Percentiles rank a stretch among this genome's conserved stretches.
Conservation (phyloP, 2,888 invertebrate genomes). For the Sturmia bella region DNA sequence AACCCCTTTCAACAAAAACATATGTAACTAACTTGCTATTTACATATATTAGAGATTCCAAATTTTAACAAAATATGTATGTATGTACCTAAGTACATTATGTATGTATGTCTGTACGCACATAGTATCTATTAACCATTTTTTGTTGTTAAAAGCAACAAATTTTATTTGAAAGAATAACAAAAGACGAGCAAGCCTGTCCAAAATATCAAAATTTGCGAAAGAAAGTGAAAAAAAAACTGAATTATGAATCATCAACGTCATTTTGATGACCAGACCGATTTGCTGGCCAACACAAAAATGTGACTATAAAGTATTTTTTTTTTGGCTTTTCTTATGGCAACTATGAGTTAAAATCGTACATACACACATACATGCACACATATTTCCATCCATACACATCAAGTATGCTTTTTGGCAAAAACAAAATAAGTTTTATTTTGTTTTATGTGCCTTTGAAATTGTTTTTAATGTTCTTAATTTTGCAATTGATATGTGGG, state of each 20-base stretch:
- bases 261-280: constrained; percentile 53
- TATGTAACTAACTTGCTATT: constrained; percentile 22
- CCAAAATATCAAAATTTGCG: constrained; percentile 11
- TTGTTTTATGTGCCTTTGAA: neutral
- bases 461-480: neutral
- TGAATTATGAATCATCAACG: constrained; percentile 61
- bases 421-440: too few relatives aligned
- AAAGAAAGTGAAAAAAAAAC: constrained; percentile 36
- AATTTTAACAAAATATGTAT: neutral
- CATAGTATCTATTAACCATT: neutral
- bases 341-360: constrained; percentile 2
- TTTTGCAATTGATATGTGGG: constrained; percentile 49
- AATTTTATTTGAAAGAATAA: constrained; percentile 17
- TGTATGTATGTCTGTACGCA: too few relatives aligned
- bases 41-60: neutral
- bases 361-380: neutral
- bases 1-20: constrained; percentile 17
- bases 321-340: constrained; percentile 11
- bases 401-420: neutral
- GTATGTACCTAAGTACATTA: neutral
- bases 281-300: constrained; percentile 48
- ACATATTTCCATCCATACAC: neutral
- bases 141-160: neutral
- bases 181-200: neutral
- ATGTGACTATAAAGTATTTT: constrained; percentile 35